Evolutionary conservation across 2,797 vertebrate genomes (phyloP), one percentile per base, ranked within the genome.

Genomic region (Rousettus madagascariensis): DNA sequence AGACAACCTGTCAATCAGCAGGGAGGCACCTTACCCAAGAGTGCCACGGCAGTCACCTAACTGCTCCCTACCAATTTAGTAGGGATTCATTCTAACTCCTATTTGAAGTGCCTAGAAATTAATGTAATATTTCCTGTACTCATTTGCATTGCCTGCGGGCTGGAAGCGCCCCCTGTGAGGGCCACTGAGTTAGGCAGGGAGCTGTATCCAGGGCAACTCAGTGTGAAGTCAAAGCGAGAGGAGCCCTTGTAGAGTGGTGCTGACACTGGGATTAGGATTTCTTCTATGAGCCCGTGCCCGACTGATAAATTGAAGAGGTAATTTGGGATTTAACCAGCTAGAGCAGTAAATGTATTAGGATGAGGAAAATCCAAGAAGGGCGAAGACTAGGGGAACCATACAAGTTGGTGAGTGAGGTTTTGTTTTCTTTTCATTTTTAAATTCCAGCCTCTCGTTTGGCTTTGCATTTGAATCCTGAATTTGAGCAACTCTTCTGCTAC

Each of bases 81-180:
- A 93, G 65, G 90, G 95, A 97, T 96, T 96, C 96, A 1, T 95
- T 91, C 96, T 94, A 87, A 95, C 95, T 96, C 95, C 89, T 96
- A 97, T 97, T 97, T 95, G 96, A 97, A 97, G 97, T 92, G 95
- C 83, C 96, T 96, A 94, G 96, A 97, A 97, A 98, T 98, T 97
- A 97, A 97, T 97, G 86, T 97, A 97, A 94, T 96, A 98, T 97
- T 97, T 97, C 95, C 95, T 96, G 92, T 91, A 65, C 92, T 98
- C 97, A 96, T 98, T 96, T 97, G 97, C 96, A 97, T 97, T 97
- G 97, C 97, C 97, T 97, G 95, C 65, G 61, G 97, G 96, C 97
- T 96, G 78, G 86, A 97, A 94, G 95, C 13, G 49, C 95, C 97
- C 92, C 96, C 95, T 95, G 97, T 96, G 97, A 96, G 97, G 96